Conservation (phyloP, 2,888 invertebrate species). For the Craniophora ligustri region DNA sequence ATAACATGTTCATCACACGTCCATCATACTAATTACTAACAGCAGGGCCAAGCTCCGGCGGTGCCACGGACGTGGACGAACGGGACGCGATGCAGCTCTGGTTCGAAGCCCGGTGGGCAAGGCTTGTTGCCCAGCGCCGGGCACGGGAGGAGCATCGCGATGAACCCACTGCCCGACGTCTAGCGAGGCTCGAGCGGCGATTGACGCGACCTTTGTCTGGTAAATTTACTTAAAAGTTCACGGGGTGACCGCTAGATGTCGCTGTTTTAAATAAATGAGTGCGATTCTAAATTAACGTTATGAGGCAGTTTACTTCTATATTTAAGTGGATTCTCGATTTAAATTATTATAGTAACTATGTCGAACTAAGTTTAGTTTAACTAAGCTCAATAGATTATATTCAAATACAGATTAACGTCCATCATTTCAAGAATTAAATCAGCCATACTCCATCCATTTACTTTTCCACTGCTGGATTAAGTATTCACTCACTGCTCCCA, state of each 20-base stretch:
- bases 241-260: background rate
- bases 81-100: conserved; percentile 83
- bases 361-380: too few relatives aligned
- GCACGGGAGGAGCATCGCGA: conserved; percentile 64
- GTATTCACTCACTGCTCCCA: too few relatives aligned
- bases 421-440: too few relatives aligned
- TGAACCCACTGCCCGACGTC: conserved; percentile 62
- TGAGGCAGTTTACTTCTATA: too few relatives aligned
- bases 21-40: conserved; percentile 43
- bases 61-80: conserved; percentile 70
- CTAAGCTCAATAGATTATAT: too few relatives aligned
- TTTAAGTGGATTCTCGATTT: too few relatives aligned
- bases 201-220: conserved; percentile 74
- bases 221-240: conserved; percentile 48
- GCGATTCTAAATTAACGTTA: background rate
- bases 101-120: conserved; percentile 83
- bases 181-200: conserved; percentile 70
- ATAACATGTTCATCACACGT: conserved; percentile 19
- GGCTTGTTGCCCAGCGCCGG: conserved; percentile 76
- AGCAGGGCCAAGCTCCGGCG: conserved; percentile 47
- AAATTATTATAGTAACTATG: too few relatives aligned
- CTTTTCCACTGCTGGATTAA: too few relatives aligned
- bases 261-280: background rate
- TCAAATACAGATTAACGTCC: too few relatives aligned
- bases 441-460: too few relatives aligned